Evolutionary conservation across 2,888 invertebrate species (phyloP).

Genomic region (Caenorhabditis sp.): DNA sequence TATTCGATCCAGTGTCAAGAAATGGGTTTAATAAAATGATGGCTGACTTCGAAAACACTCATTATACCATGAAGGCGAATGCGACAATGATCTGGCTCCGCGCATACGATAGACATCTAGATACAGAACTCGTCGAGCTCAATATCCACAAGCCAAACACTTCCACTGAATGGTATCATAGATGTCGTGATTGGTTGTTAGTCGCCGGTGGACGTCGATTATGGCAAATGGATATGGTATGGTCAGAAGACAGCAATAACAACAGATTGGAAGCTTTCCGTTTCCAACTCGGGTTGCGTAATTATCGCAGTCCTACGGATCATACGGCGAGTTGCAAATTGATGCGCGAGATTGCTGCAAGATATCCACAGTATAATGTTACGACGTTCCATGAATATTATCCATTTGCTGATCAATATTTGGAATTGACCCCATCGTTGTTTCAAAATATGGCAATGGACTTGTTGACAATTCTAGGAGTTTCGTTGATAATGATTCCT

Average conservation of each 20-base stretch:
- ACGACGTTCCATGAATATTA: slow-evolving; percentile 94
- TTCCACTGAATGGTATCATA: slow-evolving; percentile 61
- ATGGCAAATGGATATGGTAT: slow-evolving; percentile 70
- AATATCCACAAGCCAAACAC: slow-evolving; percentile 58
- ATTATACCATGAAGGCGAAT: slow-evolving; percentile 67
- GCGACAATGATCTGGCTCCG: slow-evolving; percentile 70
- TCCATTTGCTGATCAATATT: slow-evolving; percentile 83
- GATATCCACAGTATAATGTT: slow-evolving; percentile 77
- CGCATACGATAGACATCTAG: slow-evolving; percentile 62
- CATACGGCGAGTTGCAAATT: slow-evolving; percentile 72
- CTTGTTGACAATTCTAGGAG: slow-evolving; percentile 89
- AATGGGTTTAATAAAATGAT: slow-evolving; percentile 55
- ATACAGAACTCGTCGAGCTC: slow-evolving; percentile 49
- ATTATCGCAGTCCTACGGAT: slow-evolving; percentile 68
- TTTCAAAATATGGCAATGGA: slow-evolving; percentile 83
- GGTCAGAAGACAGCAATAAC: slow-evolving; percentile 42
- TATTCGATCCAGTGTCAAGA: slow-evolving; percentile 54
- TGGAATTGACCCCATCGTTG: slow-evolving; percentile 68
- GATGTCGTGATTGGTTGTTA: slow-evolving; percentile 67
- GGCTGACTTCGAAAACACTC: slow-evolving; percentile 56
- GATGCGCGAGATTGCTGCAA: slow-evolving; percentile 61
- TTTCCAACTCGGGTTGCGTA: slow-evolving; percentile 67
- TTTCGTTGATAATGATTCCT: slow-evolving; percentile 91
- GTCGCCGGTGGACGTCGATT: slow-evolving; percentile 66
- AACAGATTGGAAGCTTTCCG: slow-evolving; percentile 64